Evolutionary conservation across 2,888 invertebrate species (phyloP).

Genomic region (Nephrotoma flavescens): DNA sequence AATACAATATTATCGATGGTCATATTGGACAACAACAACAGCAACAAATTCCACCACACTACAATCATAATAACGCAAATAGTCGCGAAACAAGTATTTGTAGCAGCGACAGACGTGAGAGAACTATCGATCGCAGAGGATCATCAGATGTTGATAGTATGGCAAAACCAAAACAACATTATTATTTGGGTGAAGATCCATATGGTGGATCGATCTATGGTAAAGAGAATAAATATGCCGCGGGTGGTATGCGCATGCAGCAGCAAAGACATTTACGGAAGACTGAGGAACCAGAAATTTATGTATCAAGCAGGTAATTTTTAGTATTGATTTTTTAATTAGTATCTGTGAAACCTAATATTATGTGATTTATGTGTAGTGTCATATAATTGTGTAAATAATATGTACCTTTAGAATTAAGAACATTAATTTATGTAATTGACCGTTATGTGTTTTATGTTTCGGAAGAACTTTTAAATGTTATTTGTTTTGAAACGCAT

Average conservation of each 20-base stretch:
- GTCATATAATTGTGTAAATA: background rate
- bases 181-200: conserved; percentile 77
- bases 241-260: conserved; percentile 44
- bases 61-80: conserved; percentile 1
- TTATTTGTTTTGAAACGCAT: background rate
- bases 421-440: background rate
- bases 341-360: background rate
- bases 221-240: conserved; percentile 60
- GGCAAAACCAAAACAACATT: conserved; percentile 52
- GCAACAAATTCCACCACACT: conserved; percentile 5
- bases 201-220: conserved; percentile 72
- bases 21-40: conserved; percentile 24
- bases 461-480: background rate
- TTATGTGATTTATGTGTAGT: background rate
- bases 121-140: conserved; percentile 14
- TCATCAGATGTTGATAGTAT: conserved; percentile 22
- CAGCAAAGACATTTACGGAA: conserved; percentile 12
- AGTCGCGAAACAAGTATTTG: conserved; percentile 18
- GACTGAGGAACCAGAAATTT: conserved; percentile 19
- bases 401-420: background rate
- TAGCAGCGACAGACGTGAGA: conserved; percentile 17
- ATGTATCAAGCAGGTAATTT: conserved; percentile 32
- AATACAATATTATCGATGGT: conserved; percentile 33
- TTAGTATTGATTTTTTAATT: background rate
- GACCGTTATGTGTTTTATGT: background rate